Percentiles rank a stretch among this genome's conserved stretches.
These are phyloP conservation scores for Aphyosemion australe DNA, from an alignment of 2,113 vertebrate species.

Conservation along the genomic window DNA sequence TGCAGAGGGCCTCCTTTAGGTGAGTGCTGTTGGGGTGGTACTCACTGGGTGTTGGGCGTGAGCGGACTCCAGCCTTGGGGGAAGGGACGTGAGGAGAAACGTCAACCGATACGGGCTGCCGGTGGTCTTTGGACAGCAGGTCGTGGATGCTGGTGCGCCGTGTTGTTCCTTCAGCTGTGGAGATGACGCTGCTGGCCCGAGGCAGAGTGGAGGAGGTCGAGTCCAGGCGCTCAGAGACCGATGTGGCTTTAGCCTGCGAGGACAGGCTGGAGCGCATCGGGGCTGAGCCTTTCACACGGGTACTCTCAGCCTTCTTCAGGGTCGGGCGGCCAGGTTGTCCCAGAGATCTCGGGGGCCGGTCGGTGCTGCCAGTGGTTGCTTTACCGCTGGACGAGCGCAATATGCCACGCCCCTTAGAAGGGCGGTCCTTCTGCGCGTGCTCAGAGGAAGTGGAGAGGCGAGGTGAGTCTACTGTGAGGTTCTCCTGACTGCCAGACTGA, in stretches of 20 bases:
- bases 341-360: slow-evolving; percentile 76
- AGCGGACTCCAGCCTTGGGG: slow-evolving; percentile 73
- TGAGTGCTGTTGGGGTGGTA: slow-evolving; percentile 81
- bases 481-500: slow-evolving; percentile 89
- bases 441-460: slow-evolving; percentile 85
- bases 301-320: slow-evolving; percentile 86
- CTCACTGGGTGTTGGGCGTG: slow-evolving; percentile 90
- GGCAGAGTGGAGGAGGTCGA: slow-evolving; percentile 84
- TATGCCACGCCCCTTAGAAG: slow-evolving; percentile 79
- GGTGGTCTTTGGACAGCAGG: slow-evolving; percentile 92
- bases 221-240: slow-evolving; percentile 84
- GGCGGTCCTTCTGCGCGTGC: slow-evolving; percentile 81
- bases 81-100: slow-evolving; percentile 76
- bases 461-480: slow-evolving; percentile 90
- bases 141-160: slow-evolving; percentile 98
- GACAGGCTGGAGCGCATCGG: slow-evolving; percentile 71
- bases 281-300: slow-evolving; percentile 80
- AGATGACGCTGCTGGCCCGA: slow-evolving; percentile 97
- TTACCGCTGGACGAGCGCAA: slow-evolving; percentile 88
- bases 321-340: slow-evolving; percentile 73
- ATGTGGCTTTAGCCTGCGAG: slow-evolving; percentile 80
- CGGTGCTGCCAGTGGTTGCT: slow-evolving; percentile 71
- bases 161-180: slow-evolving; percentile 93
- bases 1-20: slow-evolving; percentile 49
- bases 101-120: slow-evolving; percentile 88